Conservation (phyloP, 2,113 vertebrate species). For the Bothrops jararaca region DNA sequence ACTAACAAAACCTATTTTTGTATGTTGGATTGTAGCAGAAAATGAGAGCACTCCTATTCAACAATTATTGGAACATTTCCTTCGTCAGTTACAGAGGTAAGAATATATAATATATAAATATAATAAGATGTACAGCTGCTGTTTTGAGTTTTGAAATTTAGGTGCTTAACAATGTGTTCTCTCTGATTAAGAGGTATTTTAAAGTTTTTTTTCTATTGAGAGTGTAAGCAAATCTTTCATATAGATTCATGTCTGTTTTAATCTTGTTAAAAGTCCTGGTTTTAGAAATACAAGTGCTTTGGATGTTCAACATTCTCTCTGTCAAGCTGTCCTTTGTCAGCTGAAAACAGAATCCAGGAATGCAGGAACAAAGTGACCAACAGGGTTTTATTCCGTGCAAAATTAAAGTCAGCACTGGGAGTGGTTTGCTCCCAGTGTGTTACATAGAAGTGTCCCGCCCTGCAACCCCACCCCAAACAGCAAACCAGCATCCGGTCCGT, state of each 20-base stretch:
- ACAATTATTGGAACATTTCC: conserved; percentile 91
- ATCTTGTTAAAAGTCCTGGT: not conserved
- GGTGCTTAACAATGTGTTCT: not conserved
- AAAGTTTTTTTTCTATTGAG: not conserved
- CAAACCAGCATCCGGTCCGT: no score
- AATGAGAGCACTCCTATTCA: conserved; percentile 92
- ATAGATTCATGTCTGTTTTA: not conserved
- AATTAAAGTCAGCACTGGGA: no score
- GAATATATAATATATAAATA: rapidly evolving
- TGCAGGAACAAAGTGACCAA: no score
- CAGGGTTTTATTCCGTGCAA: no score
- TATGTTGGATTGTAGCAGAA: conserved; percentile 71
- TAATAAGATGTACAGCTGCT: rapidly evolving
- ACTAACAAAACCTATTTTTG: conserved; percentile 1
- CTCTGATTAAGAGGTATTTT: not conserved
- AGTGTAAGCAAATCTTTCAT: not conserved
- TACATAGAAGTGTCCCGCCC: no score
- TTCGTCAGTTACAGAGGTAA: conserved; percentile 94
- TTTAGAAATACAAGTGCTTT: not conserved
- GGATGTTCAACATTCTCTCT: no score
- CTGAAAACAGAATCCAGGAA: no score
- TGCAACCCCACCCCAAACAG: no score
- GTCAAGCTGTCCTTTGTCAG: no score
- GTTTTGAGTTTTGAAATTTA: not conserved
- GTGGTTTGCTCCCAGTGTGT: no score